phyloP scores from a whole-genome alignment of 2,797 vertebrate species.

The Falco novaeseelandiae region DNA sequence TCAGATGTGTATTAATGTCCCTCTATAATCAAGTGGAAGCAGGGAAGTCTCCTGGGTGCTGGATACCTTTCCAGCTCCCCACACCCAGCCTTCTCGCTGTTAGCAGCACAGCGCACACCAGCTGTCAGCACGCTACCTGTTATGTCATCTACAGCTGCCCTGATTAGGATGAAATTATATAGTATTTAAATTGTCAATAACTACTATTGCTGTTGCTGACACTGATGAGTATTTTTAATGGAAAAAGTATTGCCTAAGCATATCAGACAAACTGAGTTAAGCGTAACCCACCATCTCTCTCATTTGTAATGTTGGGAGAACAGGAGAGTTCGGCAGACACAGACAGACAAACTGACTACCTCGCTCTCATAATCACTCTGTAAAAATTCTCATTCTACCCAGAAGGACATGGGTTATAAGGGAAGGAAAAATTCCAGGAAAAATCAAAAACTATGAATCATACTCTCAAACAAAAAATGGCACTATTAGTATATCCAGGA shows the following conservation, averaged over 20 bases:
- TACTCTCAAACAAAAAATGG: background rate
- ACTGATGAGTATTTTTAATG: background rate
- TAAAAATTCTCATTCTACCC: background rate
- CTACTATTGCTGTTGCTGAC: background rate
- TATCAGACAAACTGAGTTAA: background rate
- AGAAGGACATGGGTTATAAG: background rate
- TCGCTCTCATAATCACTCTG: background rate
- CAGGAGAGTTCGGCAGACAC: background rate
- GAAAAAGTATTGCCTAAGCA: background rate
- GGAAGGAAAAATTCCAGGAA: background rate
- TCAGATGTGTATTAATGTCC: background rate
- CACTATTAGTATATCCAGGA: background rate
- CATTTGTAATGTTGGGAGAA: background rate
- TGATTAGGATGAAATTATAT: background rate
- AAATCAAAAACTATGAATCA: conserved; percentile 35
- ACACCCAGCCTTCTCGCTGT: background rate
- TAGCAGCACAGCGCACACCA: background rate
- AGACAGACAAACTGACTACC: background rate
- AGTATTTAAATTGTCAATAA: background rate
- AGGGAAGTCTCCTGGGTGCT: background rate
- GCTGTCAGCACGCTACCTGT: background rate
- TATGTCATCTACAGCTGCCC: background rate
- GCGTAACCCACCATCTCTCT: background rate
- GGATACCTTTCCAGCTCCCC: background rate
- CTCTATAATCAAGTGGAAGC: background rate